These are phyloP conservation scores for Cylas formicarius DNA, from an alignment of 1,140 invertebrate genomes.

Conservation along the genomic window DNA sequence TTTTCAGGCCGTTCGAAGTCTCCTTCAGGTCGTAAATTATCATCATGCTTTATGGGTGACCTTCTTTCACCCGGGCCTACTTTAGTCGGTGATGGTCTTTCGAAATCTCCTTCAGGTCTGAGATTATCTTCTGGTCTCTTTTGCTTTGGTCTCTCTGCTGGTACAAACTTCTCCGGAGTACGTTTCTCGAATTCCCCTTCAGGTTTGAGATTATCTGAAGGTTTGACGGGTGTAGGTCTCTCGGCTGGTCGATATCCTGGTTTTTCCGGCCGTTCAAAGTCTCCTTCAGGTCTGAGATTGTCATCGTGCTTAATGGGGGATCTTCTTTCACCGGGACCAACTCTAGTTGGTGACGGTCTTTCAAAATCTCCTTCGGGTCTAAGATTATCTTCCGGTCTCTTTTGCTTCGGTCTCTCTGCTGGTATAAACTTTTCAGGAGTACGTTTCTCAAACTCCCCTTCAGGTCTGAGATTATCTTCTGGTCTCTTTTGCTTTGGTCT, in stretches of 20 bases:
- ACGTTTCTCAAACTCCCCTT: constrained; percentile 30
- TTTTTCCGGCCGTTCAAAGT: constrained; percentile 41
- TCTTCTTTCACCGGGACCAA: constrained; percentile 39
- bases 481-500: constrained; percentile 43
- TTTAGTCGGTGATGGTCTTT: constrained; percentile 35
- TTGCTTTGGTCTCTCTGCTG: constrained; percentile 25
- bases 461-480: constrained; percentile 51
- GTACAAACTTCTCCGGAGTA: constrained; percentile 35
- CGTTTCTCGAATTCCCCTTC: constrained; percentile 51
- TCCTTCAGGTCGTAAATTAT: constrained; percentile 57
- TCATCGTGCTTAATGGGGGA: constrained; percentile 43
- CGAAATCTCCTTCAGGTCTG: constrained; percentile 50
- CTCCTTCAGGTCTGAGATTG: constrained; percentile 44
- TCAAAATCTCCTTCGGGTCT: constrained; percentile 49
- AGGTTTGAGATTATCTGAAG: constrained; percentile 51
- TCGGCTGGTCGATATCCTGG: constrained; percentile 26
- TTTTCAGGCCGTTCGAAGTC: constrained; percentile 47
- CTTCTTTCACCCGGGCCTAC: constrained; percentile 48
- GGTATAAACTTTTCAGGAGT: constrained; percentile 33
- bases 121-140: constrained; percentile 51
- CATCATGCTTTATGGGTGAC: constrained; percentile 48
- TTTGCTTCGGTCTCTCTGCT: constrained; percentile 42
- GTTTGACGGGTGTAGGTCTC: constrained; percentile 42
- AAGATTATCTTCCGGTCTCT: constrained; percentile 50
- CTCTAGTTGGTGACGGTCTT: constrained; percentile 32